A percentile compares a stretch with the other conserved stretches of the same genome.
These are phyloP conservation scores for Luperina testacea DNA, from an alignment of 2,888 invertebrate species.

Conservation along the genomic window DNA sequence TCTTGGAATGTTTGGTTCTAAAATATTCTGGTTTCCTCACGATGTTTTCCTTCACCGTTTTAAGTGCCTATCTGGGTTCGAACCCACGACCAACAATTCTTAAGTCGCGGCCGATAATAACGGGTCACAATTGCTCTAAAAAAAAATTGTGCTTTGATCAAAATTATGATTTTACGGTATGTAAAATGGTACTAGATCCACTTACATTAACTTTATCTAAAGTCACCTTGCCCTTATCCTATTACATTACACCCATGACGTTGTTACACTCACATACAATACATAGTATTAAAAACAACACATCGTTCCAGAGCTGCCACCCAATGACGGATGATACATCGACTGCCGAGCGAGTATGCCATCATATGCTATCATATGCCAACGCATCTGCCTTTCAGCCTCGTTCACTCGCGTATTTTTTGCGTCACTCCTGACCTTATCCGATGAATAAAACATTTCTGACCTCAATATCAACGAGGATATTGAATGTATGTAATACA, in stretches of 20 bases:
- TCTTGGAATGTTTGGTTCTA: too few species aligned
- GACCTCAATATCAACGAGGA: slow-evolving; percentile 64
- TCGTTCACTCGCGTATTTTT: slow-evolving; percentile 60
- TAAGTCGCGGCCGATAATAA: too few species aligned
- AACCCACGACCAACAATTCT: too few species aligned
- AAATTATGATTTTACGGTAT: not conserved
- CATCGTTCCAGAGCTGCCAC: slow-evolving; percentile 7
- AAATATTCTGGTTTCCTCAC: too few species aligned
- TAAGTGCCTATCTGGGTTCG: too few species aligned
- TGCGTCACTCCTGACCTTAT: slow-evolving; percentile 67
- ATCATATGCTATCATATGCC: slow-evolving; percentile 59
- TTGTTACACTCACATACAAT: not conserved
- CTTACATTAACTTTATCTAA: not conserved
- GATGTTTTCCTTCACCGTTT: too few species aligned
- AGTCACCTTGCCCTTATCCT: not conserved
- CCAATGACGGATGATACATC: slow-evolving; percentile 21
- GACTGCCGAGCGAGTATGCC: slow-evolving; percentile 16
- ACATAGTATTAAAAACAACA: slow-evolving; percentile 7
- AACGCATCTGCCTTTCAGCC: slow-evolving; percentile 49
- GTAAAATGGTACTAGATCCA: not conserved
- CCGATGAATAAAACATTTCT: slow-evolving; percentile 75
- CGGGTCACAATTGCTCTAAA: not conserved
- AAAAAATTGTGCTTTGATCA: not conserved
- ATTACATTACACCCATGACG: not conserved
- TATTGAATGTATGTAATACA: slow-evolving; percentile 64